Conservation (phyloP, 2,797 vertebrate species). For the Pseudomugil tenellus region DNA sequence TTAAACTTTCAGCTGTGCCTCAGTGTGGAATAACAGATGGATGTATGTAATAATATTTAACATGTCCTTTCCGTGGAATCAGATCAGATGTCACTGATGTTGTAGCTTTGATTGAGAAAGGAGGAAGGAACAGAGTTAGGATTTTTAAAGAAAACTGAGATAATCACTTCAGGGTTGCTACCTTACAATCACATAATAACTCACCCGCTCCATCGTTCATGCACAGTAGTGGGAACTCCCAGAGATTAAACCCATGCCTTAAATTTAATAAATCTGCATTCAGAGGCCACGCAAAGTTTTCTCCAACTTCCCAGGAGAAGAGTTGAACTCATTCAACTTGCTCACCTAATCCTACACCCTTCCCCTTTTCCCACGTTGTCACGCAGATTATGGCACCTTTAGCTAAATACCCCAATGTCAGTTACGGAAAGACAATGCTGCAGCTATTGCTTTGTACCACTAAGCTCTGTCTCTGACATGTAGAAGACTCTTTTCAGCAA, state of each 20-base stretch:
- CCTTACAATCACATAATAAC: not conserved
- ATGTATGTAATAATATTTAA: conserved; percentile 14
- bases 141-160: not conserved
- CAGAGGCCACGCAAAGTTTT: conserved; percentile 23
- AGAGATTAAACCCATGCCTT: conserved; percentile 15
- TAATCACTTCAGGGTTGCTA: not conserved
- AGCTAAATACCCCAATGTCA: conserved; percentile 38
- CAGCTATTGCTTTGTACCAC: conserved; percentile 17
- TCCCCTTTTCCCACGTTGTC: conserved; percentile 38
- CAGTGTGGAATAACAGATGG: conserved; percentile 17
- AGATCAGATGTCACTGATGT: conserved; percentile 14
- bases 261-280: conserved; percentile 26
- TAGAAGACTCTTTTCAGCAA: conserved; percentile 38
- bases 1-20: conserved; percentile 28
- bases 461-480: conserved; percentile 30
- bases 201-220: conserved; percentile 7
- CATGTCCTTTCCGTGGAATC: conserved; percentile 10
- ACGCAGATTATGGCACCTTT: conserved; percentile 28
- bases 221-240: conserved; percentile 16
- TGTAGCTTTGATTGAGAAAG: not conserved
- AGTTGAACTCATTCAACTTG: conserved; percentile 53
- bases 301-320: conserved; percentile 30
- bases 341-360: conserved; percentile 43
- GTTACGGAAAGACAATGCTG: conserved; percentile 11
- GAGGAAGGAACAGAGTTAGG: conserved; percentile 1